Conservation (phyloP, 2,888 invertebrate species). For the Mayetiola destructor region DNA sequence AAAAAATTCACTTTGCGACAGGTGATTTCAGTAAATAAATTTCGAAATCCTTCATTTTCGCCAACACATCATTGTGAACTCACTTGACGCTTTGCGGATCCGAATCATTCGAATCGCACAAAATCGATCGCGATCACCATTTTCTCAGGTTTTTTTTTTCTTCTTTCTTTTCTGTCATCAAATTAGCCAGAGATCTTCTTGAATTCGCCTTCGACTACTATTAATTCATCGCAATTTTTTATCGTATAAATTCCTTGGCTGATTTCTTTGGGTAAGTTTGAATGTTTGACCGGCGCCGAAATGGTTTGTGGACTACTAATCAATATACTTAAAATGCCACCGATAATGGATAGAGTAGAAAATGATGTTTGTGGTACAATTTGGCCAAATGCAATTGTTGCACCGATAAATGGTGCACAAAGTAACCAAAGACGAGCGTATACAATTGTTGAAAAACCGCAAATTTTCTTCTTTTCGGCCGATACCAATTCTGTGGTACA, state of each 20-base stretch:
- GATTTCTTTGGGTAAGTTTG: constrained; percentile 34
- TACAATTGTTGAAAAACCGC: constrained; percentile 33
- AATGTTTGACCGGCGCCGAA: constrained; percentile 15
- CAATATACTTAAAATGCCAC: constrained; percentile 29
- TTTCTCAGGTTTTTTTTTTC: too few relatives aligned
- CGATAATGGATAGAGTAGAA: constrained; percentile 30
- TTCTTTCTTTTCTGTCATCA: too few relatives aligned
- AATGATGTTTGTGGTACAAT: constrained; percentile 32
- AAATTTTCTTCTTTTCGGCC: constrained; percentile 31
- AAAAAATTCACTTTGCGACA: too few relatives aligned
- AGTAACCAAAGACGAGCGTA: constrained; percentile 35
- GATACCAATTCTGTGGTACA: constrained; percentile 34
- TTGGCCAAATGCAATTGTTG: constrained; percentile 32
- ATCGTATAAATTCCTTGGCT: constrained; percentile 33
- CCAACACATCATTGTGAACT: too few relatives aligned
- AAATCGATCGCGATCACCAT: too few relatives aligned
- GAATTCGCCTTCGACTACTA: background rate
- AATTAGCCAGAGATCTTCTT: background rate
- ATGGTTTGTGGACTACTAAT: constrained; percentile 34
- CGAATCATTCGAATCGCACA: too few relatives aligned
- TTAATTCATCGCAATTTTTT: constrained; percentile 20
- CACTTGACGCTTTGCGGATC: too few relatives aligned
- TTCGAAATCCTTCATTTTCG: too few relatives aligned
- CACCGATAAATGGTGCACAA: constrained; percentile 34
- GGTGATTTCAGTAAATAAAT: too few relatives aligned